phyloP scores from a whole-genome alignment of 2,797 vertebrate species.

The Eospalax fontanierii region DNA sequence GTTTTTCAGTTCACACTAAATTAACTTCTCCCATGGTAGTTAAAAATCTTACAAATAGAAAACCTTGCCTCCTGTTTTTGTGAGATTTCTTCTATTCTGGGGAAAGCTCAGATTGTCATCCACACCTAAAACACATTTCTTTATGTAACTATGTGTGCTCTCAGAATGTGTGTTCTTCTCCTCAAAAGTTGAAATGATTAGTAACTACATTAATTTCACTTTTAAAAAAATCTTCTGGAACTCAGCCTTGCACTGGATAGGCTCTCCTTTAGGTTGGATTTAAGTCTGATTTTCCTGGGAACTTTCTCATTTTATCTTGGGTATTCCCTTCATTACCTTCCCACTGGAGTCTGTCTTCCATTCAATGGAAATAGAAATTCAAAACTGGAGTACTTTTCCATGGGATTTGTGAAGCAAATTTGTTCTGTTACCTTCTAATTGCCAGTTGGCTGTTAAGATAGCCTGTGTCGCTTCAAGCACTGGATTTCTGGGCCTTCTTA shows the following conservation, averaged over 20 bases:
- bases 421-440: neutral
- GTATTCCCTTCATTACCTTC: neutral
- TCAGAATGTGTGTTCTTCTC: neutral
- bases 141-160: too few relatives aligned
- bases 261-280: neutral
- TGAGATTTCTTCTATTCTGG: constrained; percentile 15
- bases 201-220: neutral
- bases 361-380: constrained; percentile 27
- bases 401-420: neutral
- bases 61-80: neutral
- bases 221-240: neutral
- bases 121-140: neutral
- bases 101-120: neutral
- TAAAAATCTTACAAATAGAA: constrained; percentile 22
- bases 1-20: constrained; percentile 41
- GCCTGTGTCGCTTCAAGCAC: neutral
- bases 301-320: neutral
- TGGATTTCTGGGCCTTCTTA: neutral
- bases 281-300: neutral
- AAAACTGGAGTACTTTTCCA: constrained; percentile 16
- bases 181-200: neutral
- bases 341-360: neutral
- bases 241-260: neutral
- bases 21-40: neutral
- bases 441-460: neutral